Base-by-base conservation (phyloP, 1,140 invertebrate species). In the Aphidius gifuensis region DNA sequence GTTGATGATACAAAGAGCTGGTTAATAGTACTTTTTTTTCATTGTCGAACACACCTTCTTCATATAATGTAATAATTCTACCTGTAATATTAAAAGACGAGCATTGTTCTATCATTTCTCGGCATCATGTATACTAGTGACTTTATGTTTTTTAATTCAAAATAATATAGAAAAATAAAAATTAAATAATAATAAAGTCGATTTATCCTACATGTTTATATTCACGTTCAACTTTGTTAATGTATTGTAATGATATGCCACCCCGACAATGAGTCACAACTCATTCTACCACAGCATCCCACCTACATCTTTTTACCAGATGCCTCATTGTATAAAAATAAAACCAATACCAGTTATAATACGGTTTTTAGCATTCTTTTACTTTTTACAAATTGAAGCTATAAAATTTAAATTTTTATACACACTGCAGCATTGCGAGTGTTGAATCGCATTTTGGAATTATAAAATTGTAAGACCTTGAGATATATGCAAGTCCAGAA, bases 161-260 rank as follows among this genome's bases (percentile, higher is more conserved):
- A 32, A 32, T 32, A 32, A 32, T 32, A 32, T 32, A 32, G 4
- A 32, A 32, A 32, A 32, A 32, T 32, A 32, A 32, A 32, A 32
- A 32, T 32, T 32, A 32, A 32, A 32, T 32, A 32, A 32, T 32
- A 32, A 32, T 32, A 32, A 32, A 32, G 23, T 32, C 23, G 4
- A 32, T 32, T 32, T 32, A 32, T 32, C 23, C 23, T 32, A 4
- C 23, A 32, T 32, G 23, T 32, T 32, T 55, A 50, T 38, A 53
- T 45, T 39, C 46, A 21, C 62, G 42, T 23, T 50, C 43, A 58
- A 46, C 9, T 32, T 53, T 42, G 71, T 70, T 76, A 74, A 76
- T 75, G 64, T 75, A 77, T 75, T 77, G 69, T 74, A 77, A 76
- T 77, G 58, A 48, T 76, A 77, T 77, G 71, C 75, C 74, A 74